Evolutionary conservation across 1,140 invertebrate species (phyloP).

Genomic region (Drosophila novamexicana): DNA sequence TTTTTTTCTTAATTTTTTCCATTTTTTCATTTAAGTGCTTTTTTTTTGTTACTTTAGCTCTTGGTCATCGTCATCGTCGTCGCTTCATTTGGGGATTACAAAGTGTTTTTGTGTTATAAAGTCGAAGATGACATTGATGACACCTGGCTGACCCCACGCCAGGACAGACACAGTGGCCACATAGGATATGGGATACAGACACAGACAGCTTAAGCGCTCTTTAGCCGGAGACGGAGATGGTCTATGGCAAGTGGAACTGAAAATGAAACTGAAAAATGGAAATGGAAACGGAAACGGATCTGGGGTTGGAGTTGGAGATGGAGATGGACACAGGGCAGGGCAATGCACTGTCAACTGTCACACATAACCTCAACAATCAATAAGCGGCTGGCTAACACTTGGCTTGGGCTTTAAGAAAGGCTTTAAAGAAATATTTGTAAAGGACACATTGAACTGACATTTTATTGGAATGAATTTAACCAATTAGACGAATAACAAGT

Average conservation of each 20-base stretch:
- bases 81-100: constrained; percentile 82
- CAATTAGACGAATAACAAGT: too few relatives aligned
- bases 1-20: constrained; percentile 19
- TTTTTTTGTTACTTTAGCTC: constrained; percentile 7
- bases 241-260: constrained; percentile 12
- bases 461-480: too few relatives aligned
- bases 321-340: constrained; percentile 11
- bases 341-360: constrained; percentile 42
- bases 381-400: constrained; percentile 8
- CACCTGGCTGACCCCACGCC: constrained; percentile 69
- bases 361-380: constrained; percentile 34
- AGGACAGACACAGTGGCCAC: not conserved
- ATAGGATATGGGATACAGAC: constrained; percentile 10
- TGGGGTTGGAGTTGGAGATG: not conserved
- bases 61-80: constrained; percentile 38
- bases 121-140: constrained; percentile 82
- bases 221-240: constrained; percentile 37
- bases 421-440: not conserved
- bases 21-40: constrained; percentile 41
- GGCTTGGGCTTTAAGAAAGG: constrained; percentile 4
- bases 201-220: constrained; percentile 58
- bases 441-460: not conserved
- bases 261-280: constrained; percentile 22
- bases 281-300: constrained; percentile 4
- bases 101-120: constrained; percentile 83